phyloP scores from a whole-genome alignment of 2,888 invertebrate species.

The Xestia c-nigrum region DNA sequence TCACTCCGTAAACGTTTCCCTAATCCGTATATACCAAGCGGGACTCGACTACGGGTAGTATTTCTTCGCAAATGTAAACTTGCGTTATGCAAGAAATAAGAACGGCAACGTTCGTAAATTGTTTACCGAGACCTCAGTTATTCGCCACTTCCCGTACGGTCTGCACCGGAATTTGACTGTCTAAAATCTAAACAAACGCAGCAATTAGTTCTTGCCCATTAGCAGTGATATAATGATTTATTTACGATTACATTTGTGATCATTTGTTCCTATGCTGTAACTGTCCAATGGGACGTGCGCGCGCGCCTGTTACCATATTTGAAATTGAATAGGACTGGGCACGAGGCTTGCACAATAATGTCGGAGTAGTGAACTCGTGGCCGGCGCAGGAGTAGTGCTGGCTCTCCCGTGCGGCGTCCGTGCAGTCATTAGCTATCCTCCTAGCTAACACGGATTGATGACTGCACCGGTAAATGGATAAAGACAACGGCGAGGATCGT shows the following conservation, averaged over 20 bases:
- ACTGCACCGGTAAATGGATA: slow-evolving; percentile 69
- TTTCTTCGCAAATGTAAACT: not conserved
- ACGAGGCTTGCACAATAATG: slow-evolving; percentile 88
- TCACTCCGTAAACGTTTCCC: not conserved
- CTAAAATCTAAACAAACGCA: slow-evolving; percentile 45
- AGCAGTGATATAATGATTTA: slow-evolving; percentile 68
- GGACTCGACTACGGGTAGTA: not conserved
- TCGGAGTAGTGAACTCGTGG: slow-evolving; percentile 76
- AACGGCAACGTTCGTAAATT: slow-evolving; percentile 4
- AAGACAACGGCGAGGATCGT: slow-evolving; percentile 69
- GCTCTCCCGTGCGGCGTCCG: slow-evolving; percentile 44
- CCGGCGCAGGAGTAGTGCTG: slow-evolving; percentile 71
- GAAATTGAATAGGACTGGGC: slow-evolving; percentile 88
- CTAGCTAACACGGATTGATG: slow-evolving; percentile 60
- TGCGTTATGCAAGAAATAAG: slow-evolving; percentile 4
- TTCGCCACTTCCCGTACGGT: slow-evolving; percentile 18
- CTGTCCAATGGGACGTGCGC: slow-evolving; percentile 83
- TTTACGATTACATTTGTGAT: slow-evolving; percentile 76
- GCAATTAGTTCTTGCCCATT: slow-evolving; percentile 54
- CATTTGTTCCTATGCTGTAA: slow-evolving; percentile 79
- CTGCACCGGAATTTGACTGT: slow-evolving; percentile 28
- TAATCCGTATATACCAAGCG: not conserved
- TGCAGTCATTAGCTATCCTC: slow-evolving; percentile 55
- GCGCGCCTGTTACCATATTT: slow-evolving; percentile 86
- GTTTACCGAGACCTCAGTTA: slow-evolving; percentile 19